phyloP scores from a whole-genome alignment of 2,888 invertebrate genomes.

The Spilosoma lubricipeda region DNA sequence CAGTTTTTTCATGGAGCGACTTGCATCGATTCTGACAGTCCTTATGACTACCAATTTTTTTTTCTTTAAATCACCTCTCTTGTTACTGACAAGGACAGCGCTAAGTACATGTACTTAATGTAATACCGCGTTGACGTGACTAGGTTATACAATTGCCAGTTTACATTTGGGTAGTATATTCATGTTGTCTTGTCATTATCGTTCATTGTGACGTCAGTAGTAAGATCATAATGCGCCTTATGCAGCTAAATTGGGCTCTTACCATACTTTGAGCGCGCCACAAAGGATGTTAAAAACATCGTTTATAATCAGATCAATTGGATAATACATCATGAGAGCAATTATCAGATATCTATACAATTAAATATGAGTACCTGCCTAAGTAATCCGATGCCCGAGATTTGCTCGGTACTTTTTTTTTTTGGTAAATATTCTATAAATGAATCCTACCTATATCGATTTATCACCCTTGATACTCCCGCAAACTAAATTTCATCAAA shows the following conservation, averaged over 20 bases:
- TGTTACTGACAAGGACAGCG: slow-evolving; percentile 8
- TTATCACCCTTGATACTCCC: no score
- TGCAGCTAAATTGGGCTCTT: neutral
- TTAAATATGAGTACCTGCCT: no score
- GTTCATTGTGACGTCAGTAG: neutral
- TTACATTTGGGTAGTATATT: neutral
- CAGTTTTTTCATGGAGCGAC: no score
- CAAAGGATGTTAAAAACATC: neutral
- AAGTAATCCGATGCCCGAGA: no score
- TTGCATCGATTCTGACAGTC: no score
- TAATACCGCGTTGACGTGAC: slow-evolving; percentile 9
- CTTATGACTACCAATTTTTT: neutral
- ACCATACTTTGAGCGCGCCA: neutral
- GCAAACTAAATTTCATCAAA: no score
- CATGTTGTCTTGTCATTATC: neutral
- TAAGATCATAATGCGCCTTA: neutral
- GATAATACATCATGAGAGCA: no score
- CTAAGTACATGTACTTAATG: slow-evolving; percentile 12
- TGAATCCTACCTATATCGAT: no score
- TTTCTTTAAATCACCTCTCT: neutral
- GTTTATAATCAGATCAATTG: neutral
- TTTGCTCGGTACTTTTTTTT: no score
- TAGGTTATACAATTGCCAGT: neutral
- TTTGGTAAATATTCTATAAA: no score
- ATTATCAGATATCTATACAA: no score